Base-by-base conservation (phyloP, 2,888 invertebrate species). In the Pammene fasciana region DNA sequence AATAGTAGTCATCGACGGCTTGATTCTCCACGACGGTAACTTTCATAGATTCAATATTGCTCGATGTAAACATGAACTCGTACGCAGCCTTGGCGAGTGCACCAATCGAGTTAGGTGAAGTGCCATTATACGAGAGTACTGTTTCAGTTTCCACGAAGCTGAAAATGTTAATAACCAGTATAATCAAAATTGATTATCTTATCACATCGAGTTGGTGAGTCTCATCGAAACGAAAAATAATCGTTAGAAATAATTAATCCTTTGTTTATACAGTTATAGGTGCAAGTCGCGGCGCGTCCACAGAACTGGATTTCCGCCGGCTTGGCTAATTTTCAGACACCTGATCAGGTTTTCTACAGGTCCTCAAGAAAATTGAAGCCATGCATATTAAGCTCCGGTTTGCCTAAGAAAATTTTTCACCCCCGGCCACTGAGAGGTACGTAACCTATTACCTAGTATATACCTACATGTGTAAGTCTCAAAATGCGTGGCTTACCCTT, bases 121-220 rank as follows among this genome's bases (percentile, higher is more conserved):
- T 82, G 0, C 87, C 88, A 59, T 85, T 85, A 73, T 78, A 89
- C 34, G 76, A 79, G 48, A 91, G 65, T 43, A 90, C 71, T 0
- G 88, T 89, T 74, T 92, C 90, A 3, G 91, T 92, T 13, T 66
- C 71, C 6, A 82, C 54, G 72, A 84, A 91, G 34, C 92, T 92
- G 79, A 36, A 81, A 79, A 50, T 52, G 18, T 57, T 8, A 14
- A 26, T 45, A 34, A 48, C 5, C 57, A 26, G 11, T 6, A 10
- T 2, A 13, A 7, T 11, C 0, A 54, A 10, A 41, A 41, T n/a
- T 3, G 8, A 26, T n/a, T 10, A 48, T 26, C 26, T n/a, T 10
- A 48, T 26, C 26, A 26, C 26, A 26, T 1, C 26, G 4, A 26
- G 26, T 4, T 3, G 26, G 4, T 26, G 4, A 26, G 26, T 26